phyloP scores from a whole-genome alignment of 2,888 invertebrate species.

The Caradrina kadenii region DNA sequence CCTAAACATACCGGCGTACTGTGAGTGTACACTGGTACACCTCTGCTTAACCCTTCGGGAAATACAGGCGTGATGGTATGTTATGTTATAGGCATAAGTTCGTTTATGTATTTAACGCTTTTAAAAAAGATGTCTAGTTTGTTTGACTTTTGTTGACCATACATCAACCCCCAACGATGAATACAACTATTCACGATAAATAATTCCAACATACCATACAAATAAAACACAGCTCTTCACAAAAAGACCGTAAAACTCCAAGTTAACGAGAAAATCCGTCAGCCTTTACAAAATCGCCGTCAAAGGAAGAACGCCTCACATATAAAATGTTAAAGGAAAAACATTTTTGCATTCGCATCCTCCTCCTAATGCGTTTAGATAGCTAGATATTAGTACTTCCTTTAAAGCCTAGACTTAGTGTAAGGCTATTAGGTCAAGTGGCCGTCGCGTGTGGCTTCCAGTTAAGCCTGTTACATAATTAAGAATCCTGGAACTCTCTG shows the following conservation, averaged over 20 bases:
- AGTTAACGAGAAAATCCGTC: constrained; percentile 28
- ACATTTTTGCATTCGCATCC: constrained; percentile 52
- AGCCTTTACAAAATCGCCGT: constrained; percentile 8
- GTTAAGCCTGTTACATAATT: constrained; percentile 82
- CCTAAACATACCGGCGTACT: too few relatives aligned
- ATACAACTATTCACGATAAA: too few relatives aligned
- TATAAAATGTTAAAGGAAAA: constrained; percentile 43
- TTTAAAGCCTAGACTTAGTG: constrained; percentile 79
- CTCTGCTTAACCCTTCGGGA: too few relatives aligned
- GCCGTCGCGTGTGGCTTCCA: constrained; percentile 76
- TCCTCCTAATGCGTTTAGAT: constrained; percentile 58
- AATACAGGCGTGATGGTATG: too few relatives aligned
- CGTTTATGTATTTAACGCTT: too few relatives aligned
- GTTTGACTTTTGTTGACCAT: too few relatives aligned
- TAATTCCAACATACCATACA: too few relatives aligned
- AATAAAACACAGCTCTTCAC: not conserved
- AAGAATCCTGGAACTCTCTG: constrained; percentile 62
- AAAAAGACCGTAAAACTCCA: constrained; percentile 6
- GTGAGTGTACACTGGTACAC: too few relatives aligned
- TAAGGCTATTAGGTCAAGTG: constrained; percentile 84
- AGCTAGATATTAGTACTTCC: constrained; percentile 65
- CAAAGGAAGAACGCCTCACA: constrained; percentile 26
- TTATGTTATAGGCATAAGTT: too few relatives aligned
- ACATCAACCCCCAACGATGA: too few relatives aligned
- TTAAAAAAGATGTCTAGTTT: too few relatives aligned